Conservation (phyloP, 2,113 vertebrate species). For the Albula glossodonta region DNA sequence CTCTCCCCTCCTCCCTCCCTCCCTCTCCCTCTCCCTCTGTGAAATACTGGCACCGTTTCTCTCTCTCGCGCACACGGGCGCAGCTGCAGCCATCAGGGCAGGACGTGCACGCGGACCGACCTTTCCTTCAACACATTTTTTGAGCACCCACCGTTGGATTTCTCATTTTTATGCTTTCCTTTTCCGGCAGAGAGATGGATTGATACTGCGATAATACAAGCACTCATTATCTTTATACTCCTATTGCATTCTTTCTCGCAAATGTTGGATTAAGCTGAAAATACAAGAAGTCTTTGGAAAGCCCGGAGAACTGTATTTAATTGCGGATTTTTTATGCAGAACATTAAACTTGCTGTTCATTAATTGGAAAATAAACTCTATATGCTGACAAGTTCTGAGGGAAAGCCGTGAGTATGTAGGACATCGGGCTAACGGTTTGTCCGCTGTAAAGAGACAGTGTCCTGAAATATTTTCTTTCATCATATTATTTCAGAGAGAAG, state of each 20-base stretch:
- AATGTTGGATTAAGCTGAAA: not conserved
- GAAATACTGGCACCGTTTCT: constrained; percentile 31
- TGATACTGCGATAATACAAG: constrained; percentile 25
- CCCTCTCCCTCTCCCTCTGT: constrained; percentile 18
- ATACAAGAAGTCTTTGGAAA: constrained; percentile 16
- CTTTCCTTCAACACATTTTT: constrained; percentile 24
- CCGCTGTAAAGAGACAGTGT: constrained; percentile 9
- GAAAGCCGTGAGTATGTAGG: constrained; percentile 45
- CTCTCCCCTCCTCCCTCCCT: not conserved
- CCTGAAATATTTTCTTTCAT: not conserved
- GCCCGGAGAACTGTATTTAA: constrained; percentile 12
- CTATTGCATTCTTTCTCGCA: constrained; percentile 5
- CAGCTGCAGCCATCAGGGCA: constrained; percentile 60
- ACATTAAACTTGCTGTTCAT: constrained; percentile 29
- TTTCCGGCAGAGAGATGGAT: constrained; percentile 31
- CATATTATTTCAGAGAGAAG: not conserved
- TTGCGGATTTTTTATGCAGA: constrained; percentile 23
- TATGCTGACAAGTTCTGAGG: constrained; percentile 13
- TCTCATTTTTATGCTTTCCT: constrained; percentile 15
- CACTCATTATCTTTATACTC: not conserved
- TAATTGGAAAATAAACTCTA: not conserved
- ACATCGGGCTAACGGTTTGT: constrained; percentile 22
- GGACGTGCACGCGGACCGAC: constrained; percentile 1
- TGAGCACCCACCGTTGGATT: constrained; percentile 9
- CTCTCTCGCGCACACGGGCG: constrained; percentile 34